Percentiles rank a stretch among this genome's conserved stretches.
Evolutionary conservation across 2,113 vertebrate species (phyloP).

Genomic region (Amblyornis subalaris): DNA sequence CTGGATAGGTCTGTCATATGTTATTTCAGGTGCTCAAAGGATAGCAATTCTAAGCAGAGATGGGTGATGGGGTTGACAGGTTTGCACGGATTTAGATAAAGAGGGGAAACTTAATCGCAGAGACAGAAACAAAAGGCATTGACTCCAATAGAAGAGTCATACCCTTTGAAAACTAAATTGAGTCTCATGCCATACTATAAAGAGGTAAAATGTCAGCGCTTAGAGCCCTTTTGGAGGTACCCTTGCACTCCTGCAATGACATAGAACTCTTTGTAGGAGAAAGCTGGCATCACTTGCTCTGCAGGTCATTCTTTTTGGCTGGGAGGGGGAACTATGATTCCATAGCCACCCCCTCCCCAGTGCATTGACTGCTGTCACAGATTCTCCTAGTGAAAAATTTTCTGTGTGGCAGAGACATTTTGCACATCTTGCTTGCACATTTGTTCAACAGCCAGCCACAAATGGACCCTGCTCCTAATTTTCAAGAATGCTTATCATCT

Average conservation of each 20-base stretch:
- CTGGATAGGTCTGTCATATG: conserved; percentile 35
- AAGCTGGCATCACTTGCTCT: neutral
- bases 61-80: conserved; percentile 17
- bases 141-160: neutral
- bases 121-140: neutral
- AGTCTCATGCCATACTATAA: neutral
- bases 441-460: neutral
- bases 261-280: neutral
- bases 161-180: neutral
- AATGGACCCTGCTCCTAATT: neutral
- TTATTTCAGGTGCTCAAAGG: conserved; percentile 45
- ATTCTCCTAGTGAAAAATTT: neutral
- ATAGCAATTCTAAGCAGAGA: conserved; percentile 1
- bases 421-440: neutral
- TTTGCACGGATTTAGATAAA: conserved; percentile 29
- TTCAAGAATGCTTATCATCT: neutral
- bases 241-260: neutral
- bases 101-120: neutral
- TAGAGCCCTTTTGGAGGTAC: neutral
- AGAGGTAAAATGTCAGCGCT: neutral
- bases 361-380: neutral
- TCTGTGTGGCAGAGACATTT: neutral
- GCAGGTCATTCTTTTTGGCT: neutral
- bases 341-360: neutral
- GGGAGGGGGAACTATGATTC: neutral